Evolutionary conservation across 2,113 vertebrate species (phyloP), one percentile per base, ranked within the genome.

Genomic region (Strix uralensis): DNA sequence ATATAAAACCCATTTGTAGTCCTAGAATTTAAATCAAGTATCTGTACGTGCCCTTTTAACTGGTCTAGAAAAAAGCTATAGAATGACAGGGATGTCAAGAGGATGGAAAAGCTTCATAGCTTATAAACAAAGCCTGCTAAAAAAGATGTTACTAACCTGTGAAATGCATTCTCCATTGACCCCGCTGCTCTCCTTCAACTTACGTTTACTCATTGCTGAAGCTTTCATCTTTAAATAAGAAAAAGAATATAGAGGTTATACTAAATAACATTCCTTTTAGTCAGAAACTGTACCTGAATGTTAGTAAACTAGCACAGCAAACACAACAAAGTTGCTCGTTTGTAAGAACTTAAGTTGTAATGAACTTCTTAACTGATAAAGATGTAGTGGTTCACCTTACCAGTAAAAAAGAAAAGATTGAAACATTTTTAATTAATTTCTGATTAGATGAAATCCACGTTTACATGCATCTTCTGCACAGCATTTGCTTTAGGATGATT

Each of bases 191-290:
- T 98, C 98, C 79, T 98, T 98, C 7, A 46, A 58, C 91, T 98
- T 99, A 59, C 99, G 98, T 93, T 98, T 99, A 72, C 92, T 99
- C 98, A 98, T 98, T 47, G 93, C 42, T 17, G 91, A 70, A 90
- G 74, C 49, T 38, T 88, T 66, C 23, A 81, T 18, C 95, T 94
- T 92, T 32, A 78, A 82, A 44, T 15, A 86, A 61, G 40, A 69
- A 42, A 46, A 22, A 51, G 17, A 62, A 83, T 1, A 54, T 0
- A 34, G 49, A 30, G 2, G 1, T 88, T 51, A 27, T 2, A 38
- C 12, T 61, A 57, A 81, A 27, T 5, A n/a, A 58, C 32, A 30
- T 0, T 3, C 3, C 13, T 61, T 51, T 44, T 8, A 25, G 27
- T 29, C 54, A 72, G 17, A 57, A 78, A 34, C 17, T 2, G 5